These are phyloP conservation scores for Brachyhypopomus occidentalis DNA, from an alignment of 2,113 vertebrate species.

Conservation along the genomic window DNA sequence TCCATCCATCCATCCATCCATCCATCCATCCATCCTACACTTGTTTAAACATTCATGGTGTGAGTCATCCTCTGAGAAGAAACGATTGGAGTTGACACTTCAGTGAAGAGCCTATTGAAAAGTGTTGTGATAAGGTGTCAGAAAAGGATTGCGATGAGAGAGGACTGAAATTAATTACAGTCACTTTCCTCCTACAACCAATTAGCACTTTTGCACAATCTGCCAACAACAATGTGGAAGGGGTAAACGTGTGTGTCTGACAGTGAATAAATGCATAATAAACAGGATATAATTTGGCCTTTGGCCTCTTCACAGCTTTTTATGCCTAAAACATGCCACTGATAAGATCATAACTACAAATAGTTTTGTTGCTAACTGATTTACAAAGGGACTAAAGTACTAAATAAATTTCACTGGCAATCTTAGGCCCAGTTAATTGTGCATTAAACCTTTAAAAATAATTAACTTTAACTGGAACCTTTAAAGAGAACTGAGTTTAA, in stretches of 20 bases:
- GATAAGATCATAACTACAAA: constrained; percentile 1
- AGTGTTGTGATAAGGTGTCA: constrained; percentile 24
- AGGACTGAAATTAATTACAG: constrained; percentile 18
- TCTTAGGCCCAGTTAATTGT: neutral
- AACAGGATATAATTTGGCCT: neutral
- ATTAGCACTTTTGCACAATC: constrained; percentile 38
- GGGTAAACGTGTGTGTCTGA: constrained; percentile 14
- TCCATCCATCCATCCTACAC: neutral
- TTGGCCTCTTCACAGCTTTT: neutral
- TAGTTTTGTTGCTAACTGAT: neutral
- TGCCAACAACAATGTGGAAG: constrained; percentile 16
- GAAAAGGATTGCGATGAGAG: neutral
- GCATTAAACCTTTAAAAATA: too few species aligned
- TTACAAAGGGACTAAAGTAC: neutral
- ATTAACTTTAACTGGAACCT: too few species aligned
- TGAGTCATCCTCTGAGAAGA: neutral
- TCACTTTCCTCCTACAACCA: constrained; percentile 32
- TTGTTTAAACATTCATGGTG: neutral
- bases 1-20: neutral
- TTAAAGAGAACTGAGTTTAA: too few species aligned
- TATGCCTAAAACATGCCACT: too few species aligned
- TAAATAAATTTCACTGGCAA: neutral
- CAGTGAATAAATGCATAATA: constrained; percentile 21
- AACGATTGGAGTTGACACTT: neutral
- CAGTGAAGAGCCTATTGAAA: constrained; percentile 15